Evolutionary conservation across 30 jellyfish, hydroid and myxozoan species (phyloP).

Genomic region (Pseudorhiza aurosa): DNA sequence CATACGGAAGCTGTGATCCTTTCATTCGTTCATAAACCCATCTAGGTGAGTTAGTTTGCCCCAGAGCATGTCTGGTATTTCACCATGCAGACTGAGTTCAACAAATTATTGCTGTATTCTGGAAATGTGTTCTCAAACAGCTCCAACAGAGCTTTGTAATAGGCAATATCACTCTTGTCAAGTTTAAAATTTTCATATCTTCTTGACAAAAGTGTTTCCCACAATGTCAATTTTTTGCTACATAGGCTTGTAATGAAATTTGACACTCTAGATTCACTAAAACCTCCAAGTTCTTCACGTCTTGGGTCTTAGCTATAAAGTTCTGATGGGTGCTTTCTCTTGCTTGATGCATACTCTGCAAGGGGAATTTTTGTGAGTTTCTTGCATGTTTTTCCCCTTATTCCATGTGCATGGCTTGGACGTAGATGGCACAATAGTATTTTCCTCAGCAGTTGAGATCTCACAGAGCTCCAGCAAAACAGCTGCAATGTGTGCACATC

Average conservation of each 20-base stretch:
- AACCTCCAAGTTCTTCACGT: not conserved
- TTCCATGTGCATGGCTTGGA: constrained; percentile 73
- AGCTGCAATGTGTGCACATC: constrained; percentile 74
- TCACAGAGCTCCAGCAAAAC: constrained; percentile 55
- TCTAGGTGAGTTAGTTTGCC: not conserved
- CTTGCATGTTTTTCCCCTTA: constrained; percentile 55
- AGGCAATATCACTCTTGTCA: constrained; percentile 19
- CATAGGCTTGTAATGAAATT: not conserved
- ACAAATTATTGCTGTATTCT: not conserved
- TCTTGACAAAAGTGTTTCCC: not conserved
- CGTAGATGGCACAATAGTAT: constrained; percentile 48
- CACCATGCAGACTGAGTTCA: not conserved
- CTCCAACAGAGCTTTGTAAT: not conserved
- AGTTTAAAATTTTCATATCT: not conserved
- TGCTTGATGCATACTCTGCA: no score
- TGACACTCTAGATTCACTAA: not conserved
- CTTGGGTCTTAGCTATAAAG: not conserved
- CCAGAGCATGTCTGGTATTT: constrained; percentile 11
- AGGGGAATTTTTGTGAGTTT: no score
- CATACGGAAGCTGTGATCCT: not conserved
- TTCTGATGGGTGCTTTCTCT: no score
- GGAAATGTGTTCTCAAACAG: not conserved
- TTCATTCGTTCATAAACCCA: not conserved
- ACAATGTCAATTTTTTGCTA: constrained; percentile 2
- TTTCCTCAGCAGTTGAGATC: not conserved